These are phyloP conservation scores for Megastigmus dorsalis DNA, from an alignment of 2,888 invertebrate genomes.

Conservation along the genomic window DNA sequence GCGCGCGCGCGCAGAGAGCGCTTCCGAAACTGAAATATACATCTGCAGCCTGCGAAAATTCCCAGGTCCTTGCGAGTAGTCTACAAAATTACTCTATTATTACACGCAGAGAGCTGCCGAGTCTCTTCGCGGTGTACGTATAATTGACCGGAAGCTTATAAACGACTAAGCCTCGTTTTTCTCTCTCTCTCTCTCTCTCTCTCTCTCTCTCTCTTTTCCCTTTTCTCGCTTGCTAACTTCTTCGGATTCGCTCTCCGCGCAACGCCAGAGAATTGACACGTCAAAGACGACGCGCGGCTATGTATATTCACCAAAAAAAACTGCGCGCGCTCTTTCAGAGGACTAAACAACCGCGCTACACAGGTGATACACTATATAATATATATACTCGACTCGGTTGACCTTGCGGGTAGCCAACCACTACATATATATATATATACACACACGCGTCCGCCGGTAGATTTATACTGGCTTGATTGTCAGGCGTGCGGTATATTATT, in stretches of 20 bases:
- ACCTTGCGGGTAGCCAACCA: not conserved
- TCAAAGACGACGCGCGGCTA: too few relatives aligned
- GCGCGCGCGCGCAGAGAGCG: not conserved
- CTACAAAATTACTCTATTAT: constrained; percentile 25
- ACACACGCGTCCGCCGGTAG: constrained; percentile 1
- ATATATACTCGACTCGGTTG: not conserved
- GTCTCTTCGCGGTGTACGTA: not conserved
- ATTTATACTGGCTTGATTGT: too few relatives aligned
- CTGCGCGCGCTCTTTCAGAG: too few relatives aligned
- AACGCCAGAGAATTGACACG: too few relatives aligned
- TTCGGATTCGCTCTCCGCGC: too few relatives aligned
- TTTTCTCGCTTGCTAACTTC: too few relatives aligned
- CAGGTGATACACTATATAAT: too few relatives aligned
- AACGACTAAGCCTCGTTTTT: constrained; percentile 20
- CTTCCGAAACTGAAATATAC: not conserved
- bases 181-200: not conserved
- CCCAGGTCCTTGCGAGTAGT: constrained; percentile 17
- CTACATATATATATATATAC: too few relatives aligned
- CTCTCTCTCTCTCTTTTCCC: not conserved
- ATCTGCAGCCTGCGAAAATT: constrained; percentile 23
- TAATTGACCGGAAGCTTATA: constrained; percentile 42
- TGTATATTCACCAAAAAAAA: too few relatives aligned
- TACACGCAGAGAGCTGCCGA: constrained; percentile 6
- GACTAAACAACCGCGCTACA: too few relatives aligned
- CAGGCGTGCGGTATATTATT: too few relatives aligned